Evolutionary conservation across 2,888 invertebrate genomes (phyloP), one percentile per base, ranked within the genome.

Genomic region (Hypolimnas misippus): DNA sequence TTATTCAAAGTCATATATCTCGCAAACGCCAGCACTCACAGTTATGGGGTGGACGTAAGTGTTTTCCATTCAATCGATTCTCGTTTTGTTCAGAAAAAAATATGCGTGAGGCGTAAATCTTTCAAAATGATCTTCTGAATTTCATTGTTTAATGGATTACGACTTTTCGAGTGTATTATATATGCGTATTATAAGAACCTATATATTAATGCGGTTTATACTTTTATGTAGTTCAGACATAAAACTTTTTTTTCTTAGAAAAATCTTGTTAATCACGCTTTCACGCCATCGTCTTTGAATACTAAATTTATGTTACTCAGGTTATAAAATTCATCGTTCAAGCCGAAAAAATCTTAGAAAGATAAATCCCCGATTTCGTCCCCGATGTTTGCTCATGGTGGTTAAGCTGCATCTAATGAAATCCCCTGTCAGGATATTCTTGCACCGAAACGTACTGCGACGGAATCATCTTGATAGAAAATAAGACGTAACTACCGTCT

Each of bases 341-440:
- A 76, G 72, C 79, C 73, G 70, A 70, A 87, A 79, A 78, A 88
- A 87, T 80, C 77, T 77, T 76, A 77, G 80, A 78, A 82, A 84
- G 84, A 84, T 85, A 89, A 86, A 88, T 87, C 84, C 76, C 74
- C 81, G 86, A 84, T 83, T 87, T 81, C 78, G 82, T 85, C 89
- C 88, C 88, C 83, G 77, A 84, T 92, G 89, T 92, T 92, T 92
- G 84, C 86, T 82, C 76, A 80, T 78, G 81, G 81, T 82, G 83
- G 87, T 83, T 91, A 92, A 92, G 91, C 91, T 92, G 90, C 90
- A 90, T 88, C 91, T 92, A 92, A 92, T 92, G 91, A 92, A 92
- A 90, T 89, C 89, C 86, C 84, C 87, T 89, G 90, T 89, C 89
- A 87, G 83, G 79, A 83, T 85, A 86, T 82, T 79, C 86, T 80